Conservation (phyloP, 2,888 invertebrate genomes). For the Limnephilus lunatus region DNA sequence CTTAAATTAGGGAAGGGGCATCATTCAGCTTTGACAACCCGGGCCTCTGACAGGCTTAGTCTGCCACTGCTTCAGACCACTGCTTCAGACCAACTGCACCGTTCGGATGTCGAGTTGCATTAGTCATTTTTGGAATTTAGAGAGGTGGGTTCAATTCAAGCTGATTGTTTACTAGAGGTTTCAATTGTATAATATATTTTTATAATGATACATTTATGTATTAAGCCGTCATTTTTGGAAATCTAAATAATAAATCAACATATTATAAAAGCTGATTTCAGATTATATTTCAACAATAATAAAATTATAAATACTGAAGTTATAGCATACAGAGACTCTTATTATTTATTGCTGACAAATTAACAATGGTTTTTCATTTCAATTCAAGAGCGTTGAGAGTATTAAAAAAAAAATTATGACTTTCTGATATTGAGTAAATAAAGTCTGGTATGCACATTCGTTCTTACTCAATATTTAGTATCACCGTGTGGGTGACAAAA, state of each 20-base stretch:
- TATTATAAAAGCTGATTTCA: not conserved
- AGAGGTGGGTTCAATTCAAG: not conserved
- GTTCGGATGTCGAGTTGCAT: not conserved
- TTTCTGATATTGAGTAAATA: too few relatives aligned
- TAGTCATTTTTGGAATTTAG: not conserved
- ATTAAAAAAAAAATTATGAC: too few relatives aligned
- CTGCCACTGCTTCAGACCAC: too few relatives aligned
- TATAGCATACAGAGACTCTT: too few relatives aligned
- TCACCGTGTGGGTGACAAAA: too few relatives aligned
- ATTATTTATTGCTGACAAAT: not conserved
- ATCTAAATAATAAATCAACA: not conserved
- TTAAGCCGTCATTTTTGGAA: not conserved
- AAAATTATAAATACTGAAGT: too few relatives aligned
- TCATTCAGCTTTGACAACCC: too few relatives aligned
- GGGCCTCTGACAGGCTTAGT: too few relatives aligned
- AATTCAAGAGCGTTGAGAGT: not conserved
- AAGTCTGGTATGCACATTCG: too few relatives aligned
- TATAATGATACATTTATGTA: not conserved
- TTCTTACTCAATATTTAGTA: too few relatives aligned
- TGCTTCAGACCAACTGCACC: not conserved
- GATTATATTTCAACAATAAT: too few relatives aligned
- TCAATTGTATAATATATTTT: not conserved
- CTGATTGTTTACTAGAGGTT: not conserved
- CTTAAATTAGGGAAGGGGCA: too few relatives aligned
- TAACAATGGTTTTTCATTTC: not conserved